Evolutionary conservation across 35 echinoderm and acorn worm species (phyloP), one percentile per base, ranked within the genome.

Genomic region (Apostichopus parvimensis): DNA sequence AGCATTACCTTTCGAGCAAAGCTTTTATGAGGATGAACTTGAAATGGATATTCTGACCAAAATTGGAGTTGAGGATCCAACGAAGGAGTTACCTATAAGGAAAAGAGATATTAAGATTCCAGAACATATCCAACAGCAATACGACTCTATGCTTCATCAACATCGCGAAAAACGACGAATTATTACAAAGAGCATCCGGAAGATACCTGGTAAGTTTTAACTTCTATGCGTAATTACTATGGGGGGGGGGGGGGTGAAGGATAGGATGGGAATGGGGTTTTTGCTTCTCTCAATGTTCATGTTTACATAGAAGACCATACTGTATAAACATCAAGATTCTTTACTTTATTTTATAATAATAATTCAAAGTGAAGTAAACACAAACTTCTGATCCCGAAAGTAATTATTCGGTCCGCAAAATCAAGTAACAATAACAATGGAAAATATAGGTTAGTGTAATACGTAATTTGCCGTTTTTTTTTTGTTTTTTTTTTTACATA

Each of bases 201-300:
- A 98, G 72, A 98, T 95, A 82, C 87, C 88, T 87, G 96, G 96
- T 98, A 92, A 95, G n/a, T 60, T 62, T 54, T 45, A 45, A 45
- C 34, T 45, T 4, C 34, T 45, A 0, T 45, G 34, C 34, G 34
- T 45, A 45, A 45, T 45, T 45, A 45, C 34, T 45, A 45, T 45
- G 34, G 34, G 34, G 2, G 34, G 34, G 1, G 34, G 34, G 26
- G 26, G 26, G 24, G 24, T 25, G n/a, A 0, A 25, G 25, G 1
- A 34, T 34, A 45, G 34, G 34, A 45, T 45, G 34, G 34, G 2
- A 45, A 4, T 4, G 34, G 34, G 34, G 2, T 45, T 45, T 45
- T 45, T 45, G 34, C 34, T 45, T 4, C 34, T 45, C 34, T 45
- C 34, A 45, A 45, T 45, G 34, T 45, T 45, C 34, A 45, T 45